Base-by-base conservation (phyloP, 2,113 vertebrate genomes). In the Epinephelus cyanopodus region DNA sequence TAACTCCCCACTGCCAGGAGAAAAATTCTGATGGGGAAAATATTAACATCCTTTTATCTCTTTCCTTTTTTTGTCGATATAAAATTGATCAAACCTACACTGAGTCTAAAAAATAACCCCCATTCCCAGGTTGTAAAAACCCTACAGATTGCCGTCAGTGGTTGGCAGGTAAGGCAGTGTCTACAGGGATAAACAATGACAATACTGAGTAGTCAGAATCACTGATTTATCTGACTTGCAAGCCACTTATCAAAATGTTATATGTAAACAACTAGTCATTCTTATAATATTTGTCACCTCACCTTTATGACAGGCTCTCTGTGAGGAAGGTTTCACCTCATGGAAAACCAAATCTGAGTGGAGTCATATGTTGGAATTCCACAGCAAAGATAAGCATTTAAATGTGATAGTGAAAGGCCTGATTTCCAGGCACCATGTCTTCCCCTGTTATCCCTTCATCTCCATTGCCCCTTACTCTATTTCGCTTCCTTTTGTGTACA, bases 401-500 rank as follows among this genome's bases (percentile, higher is more conserved):
- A n/a, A 60, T 18, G 3, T 45, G 7, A 58, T 53, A 58, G 17
- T 72, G 48, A 37, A 37, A 37, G 17, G 64, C 1, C 21, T 67
- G 3, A 58, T 29, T 47, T 66, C 53, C 60, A 71, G 29, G 47
- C 10, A 11, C 19, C 2, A 58, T 47, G 58, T n/a, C 9, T 48
- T 15, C 5, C 25, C 19, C 48, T 57, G 29, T 61, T 73, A 29
- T 54, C 65, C 58, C 45, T 67, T 54, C 63, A 29, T 70, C 10
- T 70, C 37, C 71, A 15, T 63, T 77, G 48, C 62, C 71, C 66
- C 84, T 87, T 79, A 62, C 64, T 85, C 81, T 70, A 17, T 80
- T 82, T 87, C 78, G 39, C 72, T 77, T 52, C 33, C 74, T 87
- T 84, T 87, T 90, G 84, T 89, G 45, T 73, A 56, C 56, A 74